A percentile compares a stretch with the other conserved stretches of the same genome.
phyloP scores from a whole-genome alignment of 2,797 vertebrate species.

The Leptatherina wallacei region DNA sequence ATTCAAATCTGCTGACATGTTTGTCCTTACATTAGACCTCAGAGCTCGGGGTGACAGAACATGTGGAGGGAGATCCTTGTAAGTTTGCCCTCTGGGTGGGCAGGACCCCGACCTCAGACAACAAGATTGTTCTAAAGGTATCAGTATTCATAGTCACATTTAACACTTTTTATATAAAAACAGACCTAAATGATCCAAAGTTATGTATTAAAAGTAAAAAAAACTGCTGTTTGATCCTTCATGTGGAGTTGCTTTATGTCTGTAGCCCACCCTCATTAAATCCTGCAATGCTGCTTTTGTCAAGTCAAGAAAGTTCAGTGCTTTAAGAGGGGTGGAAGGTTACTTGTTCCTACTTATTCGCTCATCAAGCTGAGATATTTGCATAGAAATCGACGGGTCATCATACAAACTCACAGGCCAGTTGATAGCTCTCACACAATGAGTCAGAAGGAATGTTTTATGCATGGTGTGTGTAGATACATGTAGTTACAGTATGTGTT shows the following conservation, averaged over 20 bases:
- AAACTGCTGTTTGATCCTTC: slow-evolving; percentile 7
- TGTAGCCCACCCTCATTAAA: slow-evolving; percentile 35
- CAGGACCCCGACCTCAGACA: slow-evolving; percentile 96
- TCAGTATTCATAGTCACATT: not conserved
- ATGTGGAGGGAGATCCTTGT: slow-evolving; percentile 97
- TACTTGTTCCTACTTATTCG: slow-evolving; percentile 56
- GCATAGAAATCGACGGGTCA: slow-evolving; percentile 52
- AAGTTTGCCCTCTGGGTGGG: slow-evolving; percentile 98
- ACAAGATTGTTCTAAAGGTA: slow-evolving; percentile 99
- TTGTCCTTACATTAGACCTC: slow-evolving; percentile 86
- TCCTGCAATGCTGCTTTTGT: slow-evolving; percentile 42
- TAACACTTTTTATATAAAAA: not conserved
- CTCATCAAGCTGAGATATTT: slow-evolving; percentile 53
- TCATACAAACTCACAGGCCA: slow-evolving; percentile 40
- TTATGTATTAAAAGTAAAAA: not conserved
- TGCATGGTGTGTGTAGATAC: slow-evolving; percentile 29
- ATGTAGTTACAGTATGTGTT: not conserved
- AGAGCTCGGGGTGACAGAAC: slow-evolving; percentile 97
- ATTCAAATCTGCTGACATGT: slow-evolving; percentile 1
- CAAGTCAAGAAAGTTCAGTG: slow-evolving; percentile 55
- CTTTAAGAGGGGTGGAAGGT: slow-evolving; percentile 36
- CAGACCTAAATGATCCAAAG: not conserved
- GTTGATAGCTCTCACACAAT: slow-evolving; percentile 30
- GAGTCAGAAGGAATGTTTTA: slow-evolving; percentile 57
- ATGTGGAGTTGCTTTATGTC: slow-evolving; percentile 30